Evolutionary conservation across 2,113 vertebrate genomes (phyloP), one percentile per base, ranked within the genome.

Genomic region (Microtus ochrogaster): DNA sequence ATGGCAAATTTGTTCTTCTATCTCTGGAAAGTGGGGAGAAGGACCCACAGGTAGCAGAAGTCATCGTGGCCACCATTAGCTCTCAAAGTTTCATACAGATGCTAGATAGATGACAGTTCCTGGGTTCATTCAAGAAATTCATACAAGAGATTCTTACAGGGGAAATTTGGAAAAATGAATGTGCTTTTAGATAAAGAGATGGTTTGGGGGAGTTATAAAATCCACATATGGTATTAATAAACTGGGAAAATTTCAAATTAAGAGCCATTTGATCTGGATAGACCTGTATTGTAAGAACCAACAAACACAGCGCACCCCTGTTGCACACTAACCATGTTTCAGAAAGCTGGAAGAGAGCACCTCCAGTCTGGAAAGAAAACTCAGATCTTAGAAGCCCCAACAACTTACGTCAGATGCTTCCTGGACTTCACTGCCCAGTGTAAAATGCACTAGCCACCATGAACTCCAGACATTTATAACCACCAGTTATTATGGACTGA

Each of bases 141-240:
- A 73, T 83, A 8, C 66, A n/a, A 33, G 92, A n/a, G 13, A 36
- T 55, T 73, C 44, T 94, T 81, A 81, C 10, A 76, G 47, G 70
- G 74, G 22, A 93, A 65, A 93, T 28, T 89, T 96, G 85, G 52
- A 55, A 95, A 95, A 95, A 58, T n/a, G 8, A 74, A 49, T 84
- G 22, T 73, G 22, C n/a, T 33, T 22, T n/a, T 17, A 90, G 52
- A 61, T n/a, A 22, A 36, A 13, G 10, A 41, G 36, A 61, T 90
- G 22, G 33, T 13, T 95, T 90, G 55, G 55, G 49, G 17, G n/a
- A 30, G 22, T n/a, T 19, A 73, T 9, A 86, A 73, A 30, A 30
- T 26, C 61, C 12, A 36, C 5, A 13, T 13, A 86, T 12, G 30
- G 12, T 76, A n/a, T 86, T 91, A 49, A 17, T 52, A 79, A 84